Evolutionary conservation across 2,888 invertebrate species (phyloP), one percentile per base, ranked within the genome.

Genomic region (Acanthoscelides obtectus): DNA sequence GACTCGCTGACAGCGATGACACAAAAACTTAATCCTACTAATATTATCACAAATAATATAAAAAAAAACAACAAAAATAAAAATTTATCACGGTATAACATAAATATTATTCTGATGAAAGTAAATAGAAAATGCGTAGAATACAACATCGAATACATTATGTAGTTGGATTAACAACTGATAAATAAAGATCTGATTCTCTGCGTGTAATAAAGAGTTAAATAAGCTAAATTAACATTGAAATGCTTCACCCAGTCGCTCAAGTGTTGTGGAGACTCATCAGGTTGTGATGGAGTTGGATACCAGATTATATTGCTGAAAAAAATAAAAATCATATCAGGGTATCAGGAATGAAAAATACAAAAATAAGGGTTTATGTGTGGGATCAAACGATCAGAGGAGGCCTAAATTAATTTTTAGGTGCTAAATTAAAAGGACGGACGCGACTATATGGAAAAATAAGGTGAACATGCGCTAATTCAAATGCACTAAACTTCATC

Each of bases 41-140:
- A 80, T 78, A 82, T 81, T 82, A 84, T 83, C 83, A 84, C 82
- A 83, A 84, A 79, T 75, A 78, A 79, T 76, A 76, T 75, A 74
- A 77, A 77, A 74, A 77, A 77, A 77, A 66, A 74, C 70, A 73
- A 74, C 70, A 77, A 79, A 78, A 78, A 78, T 77, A 77, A 45
- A 45, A 79, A 79, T 74, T 76, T 77, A 76, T 77, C 75, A 79
- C 73, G 73, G 75, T 76, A 71, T 77, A 79, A 78, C 77, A 76
- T 74, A 76, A 76, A 72, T 75, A 73, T 72, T 72, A 70, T 70
- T 66, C 25, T 70, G 68, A 64, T 69, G 45, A 70, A 70, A 66
- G 25, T 67, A 68, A 67, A 75, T 68, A 74, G 72, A 73, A 73
- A 74, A 73, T 73, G 70, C 72, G 63, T 70, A 66, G 69, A 71